Percentiles rank a stretch among this genome's conserved stretches.
Conservation (phyloP, 2,888 invertebrate species). For the Pelosia muscerda region DNA sequence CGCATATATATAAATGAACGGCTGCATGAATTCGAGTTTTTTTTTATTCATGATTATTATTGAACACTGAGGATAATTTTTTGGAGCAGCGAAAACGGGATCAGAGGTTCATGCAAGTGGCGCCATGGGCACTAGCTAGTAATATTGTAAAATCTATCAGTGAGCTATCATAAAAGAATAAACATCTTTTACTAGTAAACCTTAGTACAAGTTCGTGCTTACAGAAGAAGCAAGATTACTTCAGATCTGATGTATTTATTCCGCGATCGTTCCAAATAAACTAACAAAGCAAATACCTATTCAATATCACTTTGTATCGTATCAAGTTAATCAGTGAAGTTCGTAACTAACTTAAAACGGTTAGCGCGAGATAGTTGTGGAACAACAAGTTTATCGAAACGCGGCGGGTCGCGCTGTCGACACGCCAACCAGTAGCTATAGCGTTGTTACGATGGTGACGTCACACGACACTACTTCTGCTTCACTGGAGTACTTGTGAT, state of each 20-base stretch:
- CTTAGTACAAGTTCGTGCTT: neutral
- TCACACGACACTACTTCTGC: neutral
- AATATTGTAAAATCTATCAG: too few species aligned
- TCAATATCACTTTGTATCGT: constrained; percentile 5
- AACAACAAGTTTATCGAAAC: constrained; percentile 6
- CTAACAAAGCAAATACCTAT: neutral
- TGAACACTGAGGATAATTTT: too few species aligned
- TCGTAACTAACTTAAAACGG: constrained; percentile 10
- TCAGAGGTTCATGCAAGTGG: too few species aligned
- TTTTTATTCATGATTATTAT: too few species aligned
- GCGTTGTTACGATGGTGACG: neutral
- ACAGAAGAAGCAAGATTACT: neutral
- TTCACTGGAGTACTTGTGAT: neutral
- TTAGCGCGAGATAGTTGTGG: neutral
- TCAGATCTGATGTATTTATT: neutral
- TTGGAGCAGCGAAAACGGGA: too few species aligned
- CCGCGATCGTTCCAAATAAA: neutral
- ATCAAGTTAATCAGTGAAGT: constrained; percentile 11
- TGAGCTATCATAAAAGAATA: too few species aligned
- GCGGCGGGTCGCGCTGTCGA: neutral
- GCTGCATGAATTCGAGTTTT: too few species aligned
- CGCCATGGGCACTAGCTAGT: too few species aligned
- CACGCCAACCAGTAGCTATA: neutral
- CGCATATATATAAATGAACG: too few species aligned
- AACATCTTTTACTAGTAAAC: neutral